Evolutionary conservation across 92 coral and sea anemone species (phyloP).

Genomic region (Zoanthus sociatus): DNA sequence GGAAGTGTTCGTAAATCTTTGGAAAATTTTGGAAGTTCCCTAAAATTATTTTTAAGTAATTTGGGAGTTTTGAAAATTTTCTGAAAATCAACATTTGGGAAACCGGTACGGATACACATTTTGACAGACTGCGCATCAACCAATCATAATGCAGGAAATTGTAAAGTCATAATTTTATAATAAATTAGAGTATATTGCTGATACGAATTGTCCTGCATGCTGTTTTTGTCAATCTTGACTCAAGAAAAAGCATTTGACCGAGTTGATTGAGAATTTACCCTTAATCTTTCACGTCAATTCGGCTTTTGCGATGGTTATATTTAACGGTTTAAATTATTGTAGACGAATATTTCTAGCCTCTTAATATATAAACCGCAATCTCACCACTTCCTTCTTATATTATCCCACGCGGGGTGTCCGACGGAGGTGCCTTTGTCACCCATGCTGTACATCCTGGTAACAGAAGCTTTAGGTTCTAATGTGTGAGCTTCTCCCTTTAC

Average conservation of each 20-base stretch:
- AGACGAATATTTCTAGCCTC: background rate
- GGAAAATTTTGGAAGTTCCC: no score
- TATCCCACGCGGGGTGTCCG: background rate
- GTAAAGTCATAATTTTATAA: no score
- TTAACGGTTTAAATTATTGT: background rate
- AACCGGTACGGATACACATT: no score
- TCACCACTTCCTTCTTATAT: background rate
- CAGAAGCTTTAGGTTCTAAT: conserved; percentile 5
- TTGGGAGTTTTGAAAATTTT: no score
- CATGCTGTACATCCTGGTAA: background rate
- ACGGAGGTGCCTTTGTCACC: conserved; percentile 6
- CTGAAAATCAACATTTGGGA: no score
- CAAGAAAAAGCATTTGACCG: no score
- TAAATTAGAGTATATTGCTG: background rate
- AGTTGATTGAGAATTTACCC: background rate
- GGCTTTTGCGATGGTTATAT: background rate
- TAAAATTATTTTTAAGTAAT: no score
- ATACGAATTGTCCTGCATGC: background rate
- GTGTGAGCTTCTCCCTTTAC: background rate
- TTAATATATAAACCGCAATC: background rate
- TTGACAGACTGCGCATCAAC: no score
- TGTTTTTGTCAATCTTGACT: background rate
- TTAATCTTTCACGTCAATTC: background rate
- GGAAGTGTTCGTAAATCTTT: no score
- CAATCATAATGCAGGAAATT: no score